These are phyloP conservation scores for Borostomias antarcticus DNA, from an alignment of 2,797 vertebrate species.

Conservation along the genomic window DNA sequence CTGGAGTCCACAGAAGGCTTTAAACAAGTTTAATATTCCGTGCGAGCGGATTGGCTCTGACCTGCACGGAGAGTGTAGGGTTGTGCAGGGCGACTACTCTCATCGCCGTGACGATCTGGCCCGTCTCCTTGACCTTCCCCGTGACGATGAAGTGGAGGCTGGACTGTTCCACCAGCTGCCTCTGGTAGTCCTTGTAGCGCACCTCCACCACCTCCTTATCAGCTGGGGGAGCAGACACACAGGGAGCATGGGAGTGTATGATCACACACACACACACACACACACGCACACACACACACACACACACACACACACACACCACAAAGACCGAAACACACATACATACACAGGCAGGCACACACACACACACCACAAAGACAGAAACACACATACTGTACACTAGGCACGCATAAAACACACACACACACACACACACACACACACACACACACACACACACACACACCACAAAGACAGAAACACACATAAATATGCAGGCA, in stretches of 20 bases:
- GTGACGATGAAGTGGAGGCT: conserved; percentile 92
- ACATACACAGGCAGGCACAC: too few relatives aligned
- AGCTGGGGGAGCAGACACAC: conserved; percentile 57
- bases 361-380: too few relatives aligned
- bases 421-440: too few relatives aligned
- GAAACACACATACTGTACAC: too few relatives aligned
- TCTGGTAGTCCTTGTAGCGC: conserved; percentile 80
- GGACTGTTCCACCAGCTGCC: conserved; percentile 88
- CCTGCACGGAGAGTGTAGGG: conserved; percentile 83
- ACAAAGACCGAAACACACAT: too few relatives aligned
- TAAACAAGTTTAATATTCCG: background rate
- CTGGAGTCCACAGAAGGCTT: background rate
- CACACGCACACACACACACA: too few relatives aligned
- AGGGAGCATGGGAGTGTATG: too few relatives aligned
- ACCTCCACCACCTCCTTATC: conserved; percentile 73
- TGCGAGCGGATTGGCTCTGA: conserved; percentile 50
- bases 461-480: too few relatives aligned
- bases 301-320: too few relatives aligned
- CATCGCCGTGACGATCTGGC: conserved; percentile 83
- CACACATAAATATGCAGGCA: too few relatives aligned
- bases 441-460: conserved; percentile 3
- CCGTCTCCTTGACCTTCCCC: conserved; percentile 84
- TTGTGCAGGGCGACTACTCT: conserved; percentile 78
- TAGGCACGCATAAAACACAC: too few relatives aligned
- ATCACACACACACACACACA: too few relatives aligned